These are phyloP conservation scores for Naso thynnoides DNA, from an alignment of 2,797 vertebrate genomes.

Conservation along the genomic window DNA sequence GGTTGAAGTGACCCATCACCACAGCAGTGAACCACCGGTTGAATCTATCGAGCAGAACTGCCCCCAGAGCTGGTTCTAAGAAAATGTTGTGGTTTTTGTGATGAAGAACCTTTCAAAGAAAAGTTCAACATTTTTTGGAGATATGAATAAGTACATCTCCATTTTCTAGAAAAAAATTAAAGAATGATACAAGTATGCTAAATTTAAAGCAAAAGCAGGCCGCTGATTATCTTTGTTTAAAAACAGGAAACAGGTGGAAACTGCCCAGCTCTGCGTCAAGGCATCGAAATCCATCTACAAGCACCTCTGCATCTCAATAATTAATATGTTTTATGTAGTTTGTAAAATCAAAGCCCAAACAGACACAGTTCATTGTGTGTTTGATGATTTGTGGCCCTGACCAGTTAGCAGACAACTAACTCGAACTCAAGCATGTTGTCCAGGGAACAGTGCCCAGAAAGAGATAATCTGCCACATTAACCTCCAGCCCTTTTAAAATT, in stretches of 20 bases:
- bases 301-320: too few species aligned
- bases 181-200: background rate
- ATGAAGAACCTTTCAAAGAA: background rate
- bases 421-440: too few species aligned
- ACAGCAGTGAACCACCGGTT: constrained; percentile 27
- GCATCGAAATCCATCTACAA: too few species aligned
- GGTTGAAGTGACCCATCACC: constrained; percentile 45
- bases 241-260: too few species aligned
- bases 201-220: too few species aligned
- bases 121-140: background rate
- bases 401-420: background rate
- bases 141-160: background rate
- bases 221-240: background rate
- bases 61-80: background rate
- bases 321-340: too few species aligned
- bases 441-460: too few species aligned
- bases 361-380: background rate
- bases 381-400: background rate
- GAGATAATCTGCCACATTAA: background rate
- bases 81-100: background rate
- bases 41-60: background rate
- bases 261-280: too few species aligned
- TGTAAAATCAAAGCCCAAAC: too few species aligned
- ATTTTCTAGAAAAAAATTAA: background rate
- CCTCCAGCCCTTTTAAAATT: too few species aligned